These are phyloP conservation scores for Coptodon bakossiorum DNA, from an alignment of 2,113 vertebrate species.

Conservation along the genomic window DNA sequence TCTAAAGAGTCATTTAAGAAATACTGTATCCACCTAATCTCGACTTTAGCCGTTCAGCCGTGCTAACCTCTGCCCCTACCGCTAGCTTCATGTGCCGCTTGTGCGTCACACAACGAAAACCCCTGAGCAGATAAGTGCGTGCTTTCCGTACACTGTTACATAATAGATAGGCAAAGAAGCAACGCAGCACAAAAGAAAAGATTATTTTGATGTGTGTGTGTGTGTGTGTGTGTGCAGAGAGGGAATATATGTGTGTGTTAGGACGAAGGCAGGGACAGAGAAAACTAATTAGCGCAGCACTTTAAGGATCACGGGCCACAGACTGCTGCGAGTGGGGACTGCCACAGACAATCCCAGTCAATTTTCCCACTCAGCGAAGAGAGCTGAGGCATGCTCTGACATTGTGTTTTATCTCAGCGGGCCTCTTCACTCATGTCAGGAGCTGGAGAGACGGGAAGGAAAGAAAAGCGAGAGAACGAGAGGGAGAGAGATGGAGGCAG, in stretches of 20 bases:
- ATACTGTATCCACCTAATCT: neutral
- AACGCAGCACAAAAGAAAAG: slow-evolving; percentile 22
- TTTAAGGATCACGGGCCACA: slow-evolving; percentile 63
- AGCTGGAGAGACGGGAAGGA: slow-evolving; percentile 1
- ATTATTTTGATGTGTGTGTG: neutral
- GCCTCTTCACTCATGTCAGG: slow-evolving; percentile 46
- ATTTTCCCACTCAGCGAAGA: slow-evolving; percentile 64
- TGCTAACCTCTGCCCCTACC: neutral
- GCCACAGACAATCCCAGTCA: slow-evolving; percentile 69
- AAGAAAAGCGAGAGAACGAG: neutral
- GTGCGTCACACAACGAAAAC: slow-evolving; percentile 16
- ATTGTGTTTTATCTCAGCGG: slow-evolving; percentile 60
- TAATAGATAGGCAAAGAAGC: slow-evolving; percentile 30
- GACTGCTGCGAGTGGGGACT: slow-evolving; percentile 56
- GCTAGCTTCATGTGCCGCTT: neutral
- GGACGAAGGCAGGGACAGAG: slow-evolving; percentile 18
- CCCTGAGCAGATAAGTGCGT: slow-evolving; percentile 9
- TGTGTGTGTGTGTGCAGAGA: neutral
- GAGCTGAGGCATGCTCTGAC: slow-evolving; percentile 55
- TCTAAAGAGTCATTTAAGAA: neutral
- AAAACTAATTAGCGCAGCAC: slow-evolving; percentile 69
- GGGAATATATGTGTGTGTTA: neutral
- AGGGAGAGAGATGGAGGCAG: neutral
- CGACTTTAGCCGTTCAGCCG: neutral
- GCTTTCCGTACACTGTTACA: slow-evolving; percentile 25